Evolutionary conservation across 2,797 vertebrate genomes (phyloP), one percentile per base, ranked within the genome.

Genomic region (Lates japonicus): DNA sequence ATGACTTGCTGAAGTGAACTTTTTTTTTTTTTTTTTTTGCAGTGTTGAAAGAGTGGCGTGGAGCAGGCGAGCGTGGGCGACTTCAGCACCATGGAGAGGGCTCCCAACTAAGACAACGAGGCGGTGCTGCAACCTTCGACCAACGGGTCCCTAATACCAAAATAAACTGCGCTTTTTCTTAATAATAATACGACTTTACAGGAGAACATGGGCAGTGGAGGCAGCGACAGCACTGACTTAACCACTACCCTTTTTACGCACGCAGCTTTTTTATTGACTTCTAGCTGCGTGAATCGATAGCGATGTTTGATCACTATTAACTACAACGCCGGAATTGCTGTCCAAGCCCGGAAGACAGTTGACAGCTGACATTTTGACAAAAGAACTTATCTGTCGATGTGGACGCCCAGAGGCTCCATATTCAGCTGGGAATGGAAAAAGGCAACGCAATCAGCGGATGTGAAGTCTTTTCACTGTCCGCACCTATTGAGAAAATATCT

Each of bases 51-150:
- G 58, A 69, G 75, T 62, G 64, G 79, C 57, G 66, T 52, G 83
- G 78, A 69, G 80, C 61, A 29, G 52, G 44, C n/a, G 46, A 76
- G 86, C 87, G 92, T 89, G 89, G 92, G 92, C 82, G 87, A 75
- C 57, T 94, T 94, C 93, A 94, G 95, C 86, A 95, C 94, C 95
- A 85, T 74, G 94, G 95, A 95, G 78, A 94, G 93, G n/a, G 78
- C 85, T 80, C 63, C 76, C 41, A 77, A 82, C 70, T 41, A 62
- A 78, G 72, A 80, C 75, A 61, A 72, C 62, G 78, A 84, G 83
- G 87, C 84, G 83, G 80, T 37, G 68, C 74, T 75, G 73, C 69
- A 37, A 35, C 64, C 68, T 60, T 10, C 62, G 51, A 83, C 70
- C 57, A 54, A 10, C 58, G 35, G 37, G 37, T 7, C 61, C 42